phyloP scores from a whole-genome alignment of 2,113 vertebrate species.

The Sturnus vulgaris region DNA sequence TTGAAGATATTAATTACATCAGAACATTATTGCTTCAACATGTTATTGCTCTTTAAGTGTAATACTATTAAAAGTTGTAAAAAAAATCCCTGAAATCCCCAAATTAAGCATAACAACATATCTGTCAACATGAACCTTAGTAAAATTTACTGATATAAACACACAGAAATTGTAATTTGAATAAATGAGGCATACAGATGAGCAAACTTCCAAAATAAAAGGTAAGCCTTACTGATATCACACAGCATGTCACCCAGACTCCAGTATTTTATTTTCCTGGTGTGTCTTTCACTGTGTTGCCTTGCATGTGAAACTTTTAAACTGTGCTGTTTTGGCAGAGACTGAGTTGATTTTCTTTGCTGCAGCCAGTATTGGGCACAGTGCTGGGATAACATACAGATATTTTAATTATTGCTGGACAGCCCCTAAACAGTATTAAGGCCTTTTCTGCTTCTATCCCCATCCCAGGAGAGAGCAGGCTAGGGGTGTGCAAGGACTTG shows the following conservation, averaged over 20 bases:
- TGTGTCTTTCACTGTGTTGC: not conserved
- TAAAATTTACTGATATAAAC: not conserved
- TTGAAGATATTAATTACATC: not conserved
- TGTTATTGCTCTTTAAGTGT: not conserved
- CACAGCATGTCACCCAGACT: not conserved
- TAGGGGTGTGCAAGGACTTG: not conserved
- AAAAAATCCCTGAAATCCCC: not conserved
- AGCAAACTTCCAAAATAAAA: not conserved
- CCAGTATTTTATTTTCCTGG: not conserved
- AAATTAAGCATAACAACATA: not conserved
- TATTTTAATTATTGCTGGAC: not conserved
- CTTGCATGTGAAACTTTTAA: not conserved
- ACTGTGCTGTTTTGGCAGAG: not conserved
- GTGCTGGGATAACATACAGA: not conserved
- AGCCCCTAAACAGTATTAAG: not conserved
- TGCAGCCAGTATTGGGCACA: accelerated
- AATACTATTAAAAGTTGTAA: not conserved
- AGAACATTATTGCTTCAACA: not conserved
- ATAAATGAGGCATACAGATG: not conserved
- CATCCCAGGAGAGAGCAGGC: not conserved
- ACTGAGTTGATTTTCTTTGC: not conserved
- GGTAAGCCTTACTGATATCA: not conserved
- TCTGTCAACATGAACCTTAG: not conserved
- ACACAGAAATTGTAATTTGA: not conserved
- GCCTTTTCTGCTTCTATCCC: not conserved